Conservation (phyloP, 2,113 vertebrate species). For the Abramis brama region DNA sequence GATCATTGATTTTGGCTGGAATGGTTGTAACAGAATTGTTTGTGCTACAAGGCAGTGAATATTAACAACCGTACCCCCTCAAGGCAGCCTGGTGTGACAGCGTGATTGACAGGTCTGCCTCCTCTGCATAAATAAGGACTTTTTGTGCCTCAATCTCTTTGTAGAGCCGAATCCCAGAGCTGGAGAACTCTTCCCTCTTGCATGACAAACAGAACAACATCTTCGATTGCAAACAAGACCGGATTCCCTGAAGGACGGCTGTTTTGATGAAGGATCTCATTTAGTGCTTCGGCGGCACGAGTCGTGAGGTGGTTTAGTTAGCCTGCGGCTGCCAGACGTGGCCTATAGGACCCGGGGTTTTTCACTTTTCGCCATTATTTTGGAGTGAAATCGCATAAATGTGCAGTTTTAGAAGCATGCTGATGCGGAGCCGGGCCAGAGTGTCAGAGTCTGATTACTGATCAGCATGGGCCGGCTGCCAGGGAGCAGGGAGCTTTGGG, state of each 20-base stretch:
- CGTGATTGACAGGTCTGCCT: constrained; percentile 34
- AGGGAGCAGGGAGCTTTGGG: constrained; percentile 52
- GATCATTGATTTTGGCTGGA: constrained; percentile 59
- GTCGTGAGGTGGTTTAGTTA: constrained; percentile 58
- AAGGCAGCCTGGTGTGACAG: constrained; percentile 34
- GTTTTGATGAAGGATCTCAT: constrained; percentile 62
- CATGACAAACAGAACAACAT: constrained; percentile 51
- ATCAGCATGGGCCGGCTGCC: constrained; percentile 59
- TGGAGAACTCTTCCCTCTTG: constrained; percentile 39
- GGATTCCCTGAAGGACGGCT: constrained; percentile 38
- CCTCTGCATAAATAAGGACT: constrained; percentile 44
- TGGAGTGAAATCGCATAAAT: constrained; percentile 38
- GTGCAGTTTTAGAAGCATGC: constrained; percentile 45
- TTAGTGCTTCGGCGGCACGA: constrained; percentile 52
- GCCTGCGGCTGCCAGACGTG: constrained; percentile 38
- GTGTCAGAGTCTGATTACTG: constrained; percentile 62
- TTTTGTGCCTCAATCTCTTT: constrained; percentile 22
- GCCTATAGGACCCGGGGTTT: constrained; percentile 36
- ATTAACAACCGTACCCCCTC: constrained; percentile 52
- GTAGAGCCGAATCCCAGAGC: constrained; percentile 21
- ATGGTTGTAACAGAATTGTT: constrained; percentile 43
- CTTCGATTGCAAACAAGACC: constrained; percentile 40
- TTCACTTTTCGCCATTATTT: constrained; percentile 37
- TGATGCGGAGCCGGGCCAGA: constrained; percentile 30
- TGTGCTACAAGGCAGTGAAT: constrained; percentile 49